Base-by-base conservation (phyloP, 1,140 invertebrate species). In the Maconellicoccus hirsutus region DNA sequence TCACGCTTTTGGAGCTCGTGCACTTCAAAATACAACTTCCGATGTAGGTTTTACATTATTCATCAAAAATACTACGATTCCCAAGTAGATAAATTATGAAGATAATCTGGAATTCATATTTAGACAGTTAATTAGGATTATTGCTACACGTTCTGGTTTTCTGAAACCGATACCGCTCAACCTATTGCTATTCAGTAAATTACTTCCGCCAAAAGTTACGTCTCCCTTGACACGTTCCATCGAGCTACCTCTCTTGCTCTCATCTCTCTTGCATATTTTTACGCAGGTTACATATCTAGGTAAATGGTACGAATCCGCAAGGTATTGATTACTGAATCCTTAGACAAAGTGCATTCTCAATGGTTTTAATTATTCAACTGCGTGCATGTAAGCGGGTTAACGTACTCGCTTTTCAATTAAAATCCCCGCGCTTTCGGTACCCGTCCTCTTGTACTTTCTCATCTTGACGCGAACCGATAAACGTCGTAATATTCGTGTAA, bases 351-450 rank as follows among this genome's bases (percentile, higher is more conserved):
- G 16, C 42, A 52, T 52, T 8, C 42, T 14, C n/a, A 52, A 6
- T 52, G 6, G 2, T 52, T 19, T 19, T 52, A 33, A 33, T 19
- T 52, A 19, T 19, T 52, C 42, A 19, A 52, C 42, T 52, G 42
- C 16, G n/a, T 52, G n/a, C 42, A 52, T 52, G n/a, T 52, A 52
- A 52, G 42, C 42, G 42, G 42, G 42, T 52, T 52, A 52, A 52
- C 42, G 42, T 14, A 52, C 42, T 52, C 42, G 42, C 3, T 33
- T 33, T 33, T 33, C 29, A 33, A 33, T 33, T 33, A 33, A 33
- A 33, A 33, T 33, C 3, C 29, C 29, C 29, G n/a, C n/a, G n/a
- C n/a, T n/a, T n/a, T n/a, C n/a, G n/a, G n/a, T n/a, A n/a, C n/a
- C n/a, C n/a, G n/a, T n/a, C n/a, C n/a, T n/a, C n/a, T n/a, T n/a